Conservation (phyloP, 2,888 invertebrate genomes). For the Polymixis lichenea region DNA sequence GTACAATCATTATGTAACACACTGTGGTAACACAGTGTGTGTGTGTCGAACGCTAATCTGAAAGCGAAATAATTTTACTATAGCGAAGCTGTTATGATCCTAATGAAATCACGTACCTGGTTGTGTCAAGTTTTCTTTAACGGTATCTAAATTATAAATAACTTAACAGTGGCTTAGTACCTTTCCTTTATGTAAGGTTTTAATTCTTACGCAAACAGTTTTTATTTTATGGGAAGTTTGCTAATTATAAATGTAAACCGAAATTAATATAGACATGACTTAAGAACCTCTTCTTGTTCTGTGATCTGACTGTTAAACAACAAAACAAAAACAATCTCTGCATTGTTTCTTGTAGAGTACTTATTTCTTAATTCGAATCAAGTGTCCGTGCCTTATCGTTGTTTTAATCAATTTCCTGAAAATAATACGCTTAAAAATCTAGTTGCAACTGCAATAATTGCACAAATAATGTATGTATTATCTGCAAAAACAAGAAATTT, state of each 20-base stretch:
- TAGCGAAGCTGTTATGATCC: slow-evolving; percentile 7
- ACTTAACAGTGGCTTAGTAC: slow-evolving; percentile 21
- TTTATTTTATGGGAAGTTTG: not conserved
- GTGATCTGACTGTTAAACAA: too few species aligned
- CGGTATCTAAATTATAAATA: slow-evolving; percentile 14
- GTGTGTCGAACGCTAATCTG: slow-evolving; percentile 16
- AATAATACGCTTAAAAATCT: slow-evolving; percentile 14
- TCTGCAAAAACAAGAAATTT: slow-evolving; percentile 19
- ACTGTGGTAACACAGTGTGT: not conserved
- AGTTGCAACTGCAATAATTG: slow-evolving; percentile 22
- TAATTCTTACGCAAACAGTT: not conserved
- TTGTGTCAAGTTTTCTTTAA: slow-evolving; percentile 14
- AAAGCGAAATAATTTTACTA: slow-evolving; percentile 23
- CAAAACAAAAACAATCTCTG: not conserved
- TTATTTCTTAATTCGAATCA: not conserved
- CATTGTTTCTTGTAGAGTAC: not conserved
- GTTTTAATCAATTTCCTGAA: slow-evolving; percentile 23
- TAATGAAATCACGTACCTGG: slow-evolving; percentile 42
- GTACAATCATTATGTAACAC: slow-evolving; percentile 3
- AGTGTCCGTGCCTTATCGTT: slow-evolving; percentile 9
- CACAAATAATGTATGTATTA: slow-evolving; percentile 16
- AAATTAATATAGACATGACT: not conserved
- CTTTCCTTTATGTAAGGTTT: not conserved
- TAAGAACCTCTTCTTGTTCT: not conserved
- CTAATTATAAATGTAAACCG: not conserved